Evolutionary conservation across 2,113 vertebrate species (phyloP), one percentile per base, ranked within the genome.

Genomic region (Choloepus hoffmanni): DNA sequence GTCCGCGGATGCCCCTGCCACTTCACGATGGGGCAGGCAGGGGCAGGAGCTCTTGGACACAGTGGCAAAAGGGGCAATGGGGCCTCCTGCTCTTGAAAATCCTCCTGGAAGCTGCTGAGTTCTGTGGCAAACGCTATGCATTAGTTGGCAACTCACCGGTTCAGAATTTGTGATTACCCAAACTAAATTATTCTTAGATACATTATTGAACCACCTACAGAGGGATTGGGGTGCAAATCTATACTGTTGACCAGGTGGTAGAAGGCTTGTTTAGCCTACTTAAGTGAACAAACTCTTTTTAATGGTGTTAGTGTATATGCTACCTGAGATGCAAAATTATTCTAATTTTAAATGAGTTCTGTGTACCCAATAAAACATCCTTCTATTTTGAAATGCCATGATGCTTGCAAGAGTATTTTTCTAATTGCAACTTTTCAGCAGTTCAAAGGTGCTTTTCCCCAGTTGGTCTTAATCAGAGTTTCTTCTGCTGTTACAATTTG

Each of bases 1-100:
- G 94, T 99, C 99, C 0, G 98, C 99, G 5, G 99, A 99, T 63
- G 98, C 99, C 97, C 97, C 99, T 43, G 99, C 99, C 24, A 30
- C 72, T 43, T 79, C 33, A 18, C 53, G 30, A 10, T 76, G 28
- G 21, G 72, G 28, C n/a, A 74, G 78, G 33, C 70, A 76, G n/a
- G 2, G 0, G 14, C 45, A 23, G 48, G 73, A 78, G 43, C 43
- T 63, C 62, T 65, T 28, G n/a, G 50, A 48, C 36, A 55, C 8
- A 0, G 11, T 43, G 40, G 50, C 33, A n/a, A n/a, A 92, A 74
- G 50, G 30, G 28, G 24, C 63, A 45, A 2, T 21, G 62, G 70
- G 36, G 60, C 86, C 90, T 77, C 36, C 68, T 88, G 48, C 53
- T 90, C 48, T 77, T 65, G 40, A 53, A 91, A 70, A 74, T 28